Conservation (phyloP, 2,888 invertebrate genomes). For the Netelia inedita region DNA sequence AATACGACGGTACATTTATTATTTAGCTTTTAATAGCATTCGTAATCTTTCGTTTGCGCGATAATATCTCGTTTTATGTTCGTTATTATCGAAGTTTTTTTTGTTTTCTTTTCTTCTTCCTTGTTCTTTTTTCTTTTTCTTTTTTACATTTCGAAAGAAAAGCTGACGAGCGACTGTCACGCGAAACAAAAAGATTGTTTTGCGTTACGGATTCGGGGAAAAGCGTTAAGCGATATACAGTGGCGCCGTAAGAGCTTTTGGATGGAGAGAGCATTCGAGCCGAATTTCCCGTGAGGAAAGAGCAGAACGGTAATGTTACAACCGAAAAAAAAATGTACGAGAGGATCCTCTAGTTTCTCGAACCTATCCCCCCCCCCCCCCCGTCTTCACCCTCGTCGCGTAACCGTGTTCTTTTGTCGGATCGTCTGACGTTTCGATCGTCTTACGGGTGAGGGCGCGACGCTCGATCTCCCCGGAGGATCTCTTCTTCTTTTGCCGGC, state of each 20-base stretch:
- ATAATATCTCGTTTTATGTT: no score
- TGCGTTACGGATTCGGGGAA: neutral
- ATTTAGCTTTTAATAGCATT: no score
- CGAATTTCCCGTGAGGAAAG: conserved; percentile 62
- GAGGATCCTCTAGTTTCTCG: conserved; percentile 60
- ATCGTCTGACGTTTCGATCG: conserved; percentile 70
- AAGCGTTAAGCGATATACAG: neutral
- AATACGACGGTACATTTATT: neutral
- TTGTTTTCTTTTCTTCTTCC: neutral
- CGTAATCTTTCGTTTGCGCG: no score
- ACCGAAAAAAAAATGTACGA: conserved; percentile 68
- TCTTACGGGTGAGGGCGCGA: conserved; percentile 35
- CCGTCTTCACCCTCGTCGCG: conserved; percentile 41
- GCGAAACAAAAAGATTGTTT: conserved; percentile 1
- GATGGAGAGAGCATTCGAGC: conserved; percentile 41
- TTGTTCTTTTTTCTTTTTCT: neutral
- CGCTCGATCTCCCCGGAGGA: conserved; percentile 53
- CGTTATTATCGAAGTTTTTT: neutral
- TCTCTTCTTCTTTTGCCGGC: conserved; percentile 25
- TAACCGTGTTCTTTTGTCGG: conserved; percentile 75
- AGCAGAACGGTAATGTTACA: conserved; percentile 18
- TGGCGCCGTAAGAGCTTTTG: neutral
- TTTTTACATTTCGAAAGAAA: conserved; percentile 6
- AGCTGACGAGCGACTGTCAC: neutral
- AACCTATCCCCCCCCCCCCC: neutral